phyloP scores from a whole-genome alignment of 2,113 vertebrate genomes.

The Corythaixoides concolor region DNA sequence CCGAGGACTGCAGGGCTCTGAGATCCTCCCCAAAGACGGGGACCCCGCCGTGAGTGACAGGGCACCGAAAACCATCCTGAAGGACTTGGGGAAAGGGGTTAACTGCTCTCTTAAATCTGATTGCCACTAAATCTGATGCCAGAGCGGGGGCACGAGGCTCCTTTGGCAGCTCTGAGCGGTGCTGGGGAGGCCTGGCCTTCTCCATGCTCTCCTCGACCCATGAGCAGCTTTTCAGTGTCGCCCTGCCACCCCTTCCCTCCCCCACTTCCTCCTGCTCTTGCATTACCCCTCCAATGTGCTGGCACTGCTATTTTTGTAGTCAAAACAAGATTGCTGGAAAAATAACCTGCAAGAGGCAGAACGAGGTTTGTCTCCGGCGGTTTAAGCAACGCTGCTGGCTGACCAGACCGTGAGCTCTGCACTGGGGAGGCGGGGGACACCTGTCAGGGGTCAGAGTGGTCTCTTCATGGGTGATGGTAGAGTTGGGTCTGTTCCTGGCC shows the following conservation, averaged over 20 bases:
- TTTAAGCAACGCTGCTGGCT: not conserved
- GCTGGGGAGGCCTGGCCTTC: not conserved
- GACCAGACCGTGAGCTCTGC: not conserved
- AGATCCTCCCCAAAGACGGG: not conserved
- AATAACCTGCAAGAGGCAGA: not conserved
- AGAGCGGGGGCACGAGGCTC: not conserved
- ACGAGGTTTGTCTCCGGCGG: not conserved
- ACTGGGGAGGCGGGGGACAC: not conserved
- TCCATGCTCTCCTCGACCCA: not conserved
- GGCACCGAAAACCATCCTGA: not conserved
- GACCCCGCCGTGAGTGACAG: not conserved
- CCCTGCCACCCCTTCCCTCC: not conserved
- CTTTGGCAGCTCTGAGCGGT: not conserved
- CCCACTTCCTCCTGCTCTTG: not conserved
- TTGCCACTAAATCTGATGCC: not conserved
- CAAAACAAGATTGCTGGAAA: not conserved
- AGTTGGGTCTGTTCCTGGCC: not conserved
- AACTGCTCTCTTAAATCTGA: not conserved
- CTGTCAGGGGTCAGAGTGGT: accelerated
- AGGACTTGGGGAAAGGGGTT: not conserved
- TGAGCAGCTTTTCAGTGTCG: accelerated
- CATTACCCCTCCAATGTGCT: not conserved
- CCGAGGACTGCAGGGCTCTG: not conserved
- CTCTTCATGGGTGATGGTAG: not conserved
- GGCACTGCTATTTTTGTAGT: not conserved